These are phyloP conservation scores for Aproaerema taeniolella DNA, from an alignment of 2,888 invertebrate genomes.

Conservation along the genomic window DNA sequence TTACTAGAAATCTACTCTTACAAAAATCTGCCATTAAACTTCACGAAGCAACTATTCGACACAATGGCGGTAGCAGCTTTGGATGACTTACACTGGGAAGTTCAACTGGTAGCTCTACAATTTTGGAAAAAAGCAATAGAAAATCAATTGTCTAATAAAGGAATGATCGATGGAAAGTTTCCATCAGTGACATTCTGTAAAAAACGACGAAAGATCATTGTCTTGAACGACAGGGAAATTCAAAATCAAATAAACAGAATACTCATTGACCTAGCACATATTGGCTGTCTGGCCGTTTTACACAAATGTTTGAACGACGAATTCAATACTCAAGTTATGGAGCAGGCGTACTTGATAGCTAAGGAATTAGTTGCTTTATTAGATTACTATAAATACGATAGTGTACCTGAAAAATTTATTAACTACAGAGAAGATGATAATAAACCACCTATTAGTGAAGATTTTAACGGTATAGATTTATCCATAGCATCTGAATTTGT, in stretches of 20 bases:
- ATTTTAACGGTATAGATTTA: too few species aligned
- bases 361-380: conserved; percentile 63
- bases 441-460: too few species aligned
- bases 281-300: conserved; percentile 82
- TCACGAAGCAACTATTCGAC: conserved; percentile 68
- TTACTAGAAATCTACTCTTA: conserved; percentile 78
- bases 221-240: conserved; percentile 79
- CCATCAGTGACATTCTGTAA: conserved; percentile 85
- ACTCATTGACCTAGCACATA: conserved; percentile 77
- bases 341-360: conserved; percentile 71
- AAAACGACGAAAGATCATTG: conserved; percentile 83
- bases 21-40: conserved; percentile 70
- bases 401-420: not conserved
- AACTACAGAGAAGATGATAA: too few species aligned
- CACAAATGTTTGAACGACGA: conserved; percentile 79
- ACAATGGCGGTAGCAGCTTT: conserved; percentile 79
- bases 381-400: conserved; percentile 58
- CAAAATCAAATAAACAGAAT: conserved; percentile 77
- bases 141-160: conserved; percentile 60
- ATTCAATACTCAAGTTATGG: conserved; percentile 81
- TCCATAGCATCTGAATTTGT: too few species aligned
- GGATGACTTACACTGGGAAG: conserved; percentile 85
- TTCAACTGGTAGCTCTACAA: conserved; percentile 80
- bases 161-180: conserved; percentile 85
- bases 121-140: conserved; percentile 82